phyloP scores from a whole-genome alignment of 2,113 vertebrate species.

The Mirounga angustirostris region DNA sequence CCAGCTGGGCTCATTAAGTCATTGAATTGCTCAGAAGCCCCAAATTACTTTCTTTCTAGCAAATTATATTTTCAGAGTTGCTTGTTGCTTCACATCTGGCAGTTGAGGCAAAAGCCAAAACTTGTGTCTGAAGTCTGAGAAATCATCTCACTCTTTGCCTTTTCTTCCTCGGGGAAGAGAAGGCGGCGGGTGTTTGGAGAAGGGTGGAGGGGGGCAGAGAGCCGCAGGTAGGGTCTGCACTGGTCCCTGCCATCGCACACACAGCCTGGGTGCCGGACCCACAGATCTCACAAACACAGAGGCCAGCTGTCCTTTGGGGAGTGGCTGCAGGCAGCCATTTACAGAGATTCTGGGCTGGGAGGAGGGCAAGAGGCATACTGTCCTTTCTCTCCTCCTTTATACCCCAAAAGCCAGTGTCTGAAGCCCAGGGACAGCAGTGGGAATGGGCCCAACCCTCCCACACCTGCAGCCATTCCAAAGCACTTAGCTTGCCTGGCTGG shows the following conservation, averaged over 20 bases:
- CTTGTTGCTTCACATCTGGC: conserved; percentile 87
- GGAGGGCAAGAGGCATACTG: background rate
- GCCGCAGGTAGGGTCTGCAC: background rate
- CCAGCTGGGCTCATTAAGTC: conserved; percentile 87
- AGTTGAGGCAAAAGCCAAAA: conserved; percentile 59
- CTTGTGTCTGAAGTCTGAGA: conserved; percentile 18
- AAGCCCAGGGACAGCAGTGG: background rate
- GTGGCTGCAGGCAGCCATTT: background rate
- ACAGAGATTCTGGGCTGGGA: background rate
- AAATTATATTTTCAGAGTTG: conserved; percentile 83
- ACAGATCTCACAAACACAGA: background rate
- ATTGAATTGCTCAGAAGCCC: conserved; percentile 84
- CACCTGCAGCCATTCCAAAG: background rate
- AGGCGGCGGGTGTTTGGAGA: background rate
- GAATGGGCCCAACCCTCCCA: background rate
- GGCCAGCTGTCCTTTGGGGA: background rate
- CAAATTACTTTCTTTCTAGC: conserved; percentile 82
- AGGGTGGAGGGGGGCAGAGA: background rate
- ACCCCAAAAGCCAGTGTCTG: background rate
- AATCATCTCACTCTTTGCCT: background rate
- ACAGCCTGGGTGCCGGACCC: background rate
- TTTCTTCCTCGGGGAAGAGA: background rate
- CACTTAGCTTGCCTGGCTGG: background rate
- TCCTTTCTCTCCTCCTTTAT: background rate
- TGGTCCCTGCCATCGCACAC: too few species aligned